Evolutionary conservation across 2,113 vertebrate genomes (phyloP).

Genomic region (Carettochelys insculpta): DNA sequence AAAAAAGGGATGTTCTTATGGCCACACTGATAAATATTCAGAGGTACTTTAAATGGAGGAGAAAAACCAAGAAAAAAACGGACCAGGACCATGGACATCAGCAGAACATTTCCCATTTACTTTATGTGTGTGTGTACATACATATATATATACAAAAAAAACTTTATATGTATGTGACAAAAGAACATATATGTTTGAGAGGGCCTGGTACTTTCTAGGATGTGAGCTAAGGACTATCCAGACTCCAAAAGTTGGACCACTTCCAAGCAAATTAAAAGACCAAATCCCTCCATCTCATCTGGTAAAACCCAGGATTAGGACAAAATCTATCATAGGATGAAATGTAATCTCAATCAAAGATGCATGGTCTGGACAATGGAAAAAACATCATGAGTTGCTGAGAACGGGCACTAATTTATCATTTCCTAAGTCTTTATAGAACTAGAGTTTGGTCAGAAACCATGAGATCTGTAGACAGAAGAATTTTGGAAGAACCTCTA

Average conservation of each 20-base stretch:
- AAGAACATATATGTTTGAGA: slow-evolving; percentile 52
- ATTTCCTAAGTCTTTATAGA: not conserved
- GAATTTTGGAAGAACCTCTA: not conserved
- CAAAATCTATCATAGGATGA: slow-evolving; percentile 41
- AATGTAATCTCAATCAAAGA: slow-evolving; percentile 29
- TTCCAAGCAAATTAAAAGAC: slow-evolving; percentile 67
- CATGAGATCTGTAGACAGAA: not conserved
- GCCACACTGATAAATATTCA: slow-evolving; percentile 16
- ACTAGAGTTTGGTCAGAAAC: not conserved
- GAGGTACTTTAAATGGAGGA: slow-evolving; percentile 3
- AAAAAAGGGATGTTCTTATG: not conserved
- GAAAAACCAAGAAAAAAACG: slow-evolving; percentile 27
- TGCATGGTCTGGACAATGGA: slow-evolving; percentile 4
- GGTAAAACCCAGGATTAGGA: slow-evolving; percentile 16
- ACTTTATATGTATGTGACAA: too few relatives aligned
- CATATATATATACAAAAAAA: too few relatives aligned
- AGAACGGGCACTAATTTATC: not conserved
- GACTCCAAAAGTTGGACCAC: slow-evolving; percentile 52
- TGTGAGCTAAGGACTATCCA: slow-evolving; percentile 45
- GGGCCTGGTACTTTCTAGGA: slow-evolving; percentile 52
- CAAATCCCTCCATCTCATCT: slow-evolving; percentile 53
- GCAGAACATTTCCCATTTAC: slow-evolving; percentile 54
- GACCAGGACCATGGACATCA: slow-evolving; percentile 34
- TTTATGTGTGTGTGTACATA: too few relatives aligned
- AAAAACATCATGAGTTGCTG: not conserved